These are phyloP conservation scores for Calliopsis andreniformis DNA, from an alignment of 1,140 invertebrate genomes.

Conservation along the genomic window DNA sequence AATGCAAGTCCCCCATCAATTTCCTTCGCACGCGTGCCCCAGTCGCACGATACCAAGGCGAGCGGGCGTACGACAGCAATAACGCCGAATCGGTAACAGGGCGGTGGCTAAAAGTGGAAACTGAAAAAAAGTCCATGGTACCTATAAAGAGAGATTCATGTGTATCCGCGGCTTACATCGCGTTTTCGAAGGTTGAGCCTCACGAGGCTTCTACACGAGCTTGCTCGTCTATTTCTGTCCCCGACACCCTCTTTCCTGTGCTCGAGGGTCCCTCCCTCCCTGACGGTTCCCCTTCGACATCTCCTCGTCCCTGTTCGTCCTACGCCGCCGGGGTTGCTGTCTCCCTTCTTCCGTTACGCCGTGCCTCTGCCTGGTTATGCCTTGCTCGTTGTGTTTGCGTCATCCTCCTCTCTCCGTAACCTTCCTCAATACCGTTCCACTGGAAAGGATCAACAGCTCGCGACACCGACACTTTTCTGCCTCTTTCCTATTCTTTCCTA, in stretches of 20 bases:
- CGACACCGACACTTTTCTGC: background rate
- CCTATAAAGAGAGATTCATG: constrained; percentile 36
- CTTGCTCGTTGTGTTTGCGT: constrained; percentile 58
- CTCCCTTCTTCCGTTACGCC: constrained; percentile 63
- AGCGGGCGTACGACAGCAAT: too few relatives aligned
- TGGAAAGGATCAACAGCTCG: constrained; percentile 25
- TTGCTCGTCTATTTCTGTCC: constrained; percentile 66
- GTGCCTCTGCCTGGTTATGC: constrained; percentile 53
- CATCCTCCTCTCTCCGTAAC: constrained; percentile 48
- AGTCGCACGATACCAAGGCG: too few relatives aligned
- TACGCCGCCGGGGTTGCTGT: constrained; percentile 43
- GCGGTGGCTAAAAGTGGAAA: constrained; percentile 50
- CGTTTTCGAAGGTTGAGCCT: constrained; percentile 62
- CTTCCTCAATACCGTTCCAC: constrained; percentile 45
- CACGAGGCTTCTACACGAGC: constrained; percentile 62
- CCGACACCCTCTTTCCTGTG: constrained; percentile 72
- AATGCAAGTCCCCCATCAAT: too few relatives aligned
- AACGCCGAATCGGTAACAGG: constrained; percentile 13
- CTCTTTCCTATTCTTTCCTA: constrained; percentile 1
- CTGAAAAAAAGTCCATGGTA: background rate
- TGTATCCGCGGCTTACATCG: constrained; percentile 53
- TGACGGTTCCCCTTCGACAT: constrained; percentile 40
- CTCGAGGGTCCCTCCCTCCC: constrained; percentile 32
- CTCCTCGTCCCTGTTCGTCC: constrained; percentile 47
- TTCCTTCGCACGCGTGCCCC: too few relatives aligned